These are phyloP conservation scores for Chymomyza costata DNA, from an alignment of 1,140 invertebrate genomes.

Conservation along the genomic window DNA sequence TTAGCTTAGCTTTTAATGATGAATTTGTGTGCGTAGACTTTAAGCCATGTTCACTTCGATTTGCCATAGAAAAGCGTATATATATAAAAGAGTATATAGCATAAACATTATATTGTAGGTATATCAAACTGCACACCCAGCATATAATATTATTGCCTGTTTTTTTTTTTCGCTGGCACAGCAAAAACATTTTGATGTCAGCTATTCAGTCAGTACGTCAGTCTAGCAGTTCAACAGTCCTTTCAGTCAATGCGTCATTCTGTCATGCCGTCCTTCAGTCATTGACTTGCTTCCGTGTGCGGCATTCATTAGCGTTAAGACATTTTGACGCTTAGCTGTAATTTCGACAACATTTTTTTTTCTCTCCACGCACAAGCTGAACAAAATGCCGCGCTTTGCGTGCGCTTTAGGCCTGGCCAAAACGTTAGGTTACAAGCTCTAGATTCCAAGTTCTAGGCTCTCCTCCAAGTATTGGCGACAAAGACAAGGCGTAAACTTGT, in stretches of 20 bases:
- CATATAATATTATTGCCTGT: constrained; percentile 35
- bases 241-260: no score
- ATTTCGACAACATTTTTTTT: constrained; percentile 43
- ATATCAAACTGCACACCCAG: constrained; percentile 8
- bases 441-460: no score
- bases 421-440: no score
- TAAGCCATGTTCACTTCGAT: constrained; percentile 35
- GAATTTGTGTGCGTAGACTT: no score
- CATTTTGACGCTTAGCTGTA: constrained; percentile 42
- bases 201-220: not conserved
- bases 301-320: constrained; percentile 55
- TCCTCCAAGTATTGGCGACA: not conserved
- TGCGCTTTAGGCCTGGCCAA: constrained; percentile 19
- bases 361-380: no score
- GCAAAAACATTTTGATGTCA: constrained; percentile 7
- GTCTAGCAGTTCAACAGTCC: not conserved
- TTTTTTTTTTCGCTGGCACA: constrained; percentile 21
- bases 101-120: not conserved
- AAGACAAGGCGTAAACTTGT: constrained; percentile 24
- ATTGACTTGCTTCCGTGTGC: constrained; percentile 44
- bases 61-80: no score
- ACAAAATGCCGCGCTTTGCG: constrained; percentile 26
- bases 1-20: not conserved
- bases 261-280: not conserved
- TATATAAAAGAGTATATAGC: not conserved